Evolutionary conservation across 92 coral and sea anemone genomes (phyloP).

Genomic region (Ricordea florida): DNA sequence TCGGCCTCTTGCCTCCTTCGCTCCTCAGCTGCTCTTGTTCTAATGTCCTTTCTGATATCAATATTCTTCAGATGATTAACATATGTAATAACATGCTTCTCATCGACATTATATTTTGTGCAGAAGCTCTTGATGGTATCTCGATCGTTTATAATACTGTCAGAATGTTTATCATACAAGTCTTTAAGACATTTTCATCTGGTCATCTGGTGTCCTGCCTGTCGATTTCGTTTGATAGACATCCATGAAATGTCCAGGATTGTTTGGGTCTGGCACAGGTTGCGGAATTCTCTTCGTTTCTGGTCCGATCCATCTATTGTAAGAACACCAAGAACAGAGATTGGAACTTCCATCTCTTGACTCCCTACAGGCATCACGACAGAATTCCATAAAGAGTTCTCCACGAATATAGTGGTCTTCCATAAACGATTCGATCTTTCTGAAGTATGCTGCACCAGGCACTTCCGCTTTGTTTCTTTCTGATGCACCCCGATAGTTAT

Average conservation of each 20-base stretch:
- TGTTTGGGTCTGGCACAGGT: slow-evolving; percentile 47
- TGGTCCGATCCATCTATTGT: slow-evolving; percentile 42
- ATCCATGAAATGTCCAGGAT: slow-evolving; percentile 47
- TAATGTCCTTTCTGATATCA: no score
- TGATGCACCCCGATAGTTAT: neutral
- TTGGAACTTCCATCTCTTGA: neutral
- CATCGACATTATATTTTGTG: slow-evolving; percentile 16
- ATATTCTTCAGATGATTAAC: no score
- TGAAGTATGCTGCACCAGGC: slow-evolving; percentile 29
- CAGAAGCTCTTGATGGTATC: slow-evolving; percentile 39
- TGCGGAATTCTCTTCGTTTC: slow-evolving; percentile 40
- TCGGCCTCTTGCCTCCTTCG: no score
- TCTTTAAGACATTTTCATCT: slow-evolving; percentile 36
- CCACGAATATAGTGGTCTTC: slow-evolving; percentile 38
- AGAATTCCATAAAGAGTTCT: slow-evolving; percentile 43
- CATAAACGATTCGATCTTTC: neutral
- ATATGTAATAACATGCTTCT: slow-evolving; percentile 23
- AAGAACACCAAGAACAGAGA: slow-evolving; percentile 23
- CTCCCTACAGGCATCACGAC: slow-evolving; percentile 33
- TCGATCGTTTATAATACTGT: slow-evolving; percentile 6
- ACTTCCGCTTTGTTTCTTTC: slow-evolving; percentile 12
- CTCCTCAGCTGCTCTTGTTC: no score
- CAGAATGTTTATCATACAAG: slow-evolving; percentile 12
- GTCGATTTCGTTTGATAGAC: slow-evolving; percentile 36
- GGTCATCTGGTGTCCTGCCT: slow-evolving; percentile 52